Percentiles rank a stretch among this genome's conserved stretches.
Conservation (phyloP, 2,113 vertebrate genomes). For the Istiophorus platypterus region DNA sequence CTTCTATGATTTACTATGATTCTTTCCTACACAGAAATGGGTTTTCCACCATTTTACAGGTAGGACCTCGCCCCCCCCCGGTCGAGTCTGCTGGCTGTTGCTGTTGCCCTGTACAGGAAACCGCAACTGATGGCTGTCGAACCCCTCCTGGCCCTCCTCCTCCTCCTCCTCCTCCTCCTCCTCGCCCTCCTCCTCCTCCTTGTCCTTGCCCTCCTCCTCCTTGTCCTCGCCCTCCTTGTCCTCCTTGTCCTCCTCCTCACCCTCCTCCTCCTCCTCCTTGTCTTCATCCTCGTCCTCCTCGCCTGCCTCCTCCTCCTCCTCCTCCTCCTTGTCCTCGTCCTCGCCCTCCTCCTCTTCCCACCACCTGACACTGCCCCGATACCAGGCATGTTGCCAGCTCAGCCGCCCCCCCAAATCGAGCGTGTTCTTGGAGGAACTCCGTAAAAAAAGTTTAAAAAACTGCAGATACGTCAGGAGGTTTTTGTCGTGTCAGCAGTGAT, state of each 20-base stretch:
- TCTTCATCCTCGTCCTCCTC: slow-evolving; percentile 13
- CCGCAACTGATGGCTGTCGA: slow-evolving; percentile 61
- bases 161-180: slow-evolving; percentile 14
- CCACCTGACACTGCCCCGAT: slow-evolving; percentile 37
- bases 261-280: slow-evolving; percentile 21
- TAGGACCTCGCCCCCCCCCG: not conserved
- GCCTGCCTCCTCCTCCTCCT: not conserved
- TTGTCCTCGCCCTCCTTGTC: slow-evolving; percentile 28
- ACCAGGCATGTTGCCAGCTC: slow-evolving; percentile 40
- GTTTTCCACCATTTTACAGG: not conserved
- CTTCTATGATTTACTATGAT: no score
- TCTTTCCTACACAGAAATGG: not conserved
- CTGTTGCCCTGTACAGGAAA: slow-evolving; percentile 52
- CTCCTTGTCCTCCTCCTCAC: not conserved
- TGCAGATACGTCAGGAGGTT: slow-evolving; percentile 30
- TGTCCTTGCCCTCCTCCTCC: slow-evolving; percentile 1
- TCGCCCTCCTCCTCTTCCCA: slow-evolving; percentile 21
- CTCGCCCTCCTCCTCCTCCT: slow-evolving; percentile 15
- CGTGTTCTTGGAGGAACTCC: slow-evolving; percentile 23
- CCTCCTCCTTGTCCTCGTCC: slow-evolving; percentile 27
- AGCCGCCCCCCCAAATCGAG: not conserved
- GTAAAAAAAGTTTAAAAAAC: slow-evolving; percentile 15
- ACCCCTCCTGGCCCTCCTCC: slow-evolving; percentile 1
- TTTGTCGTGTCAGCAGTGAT: slow-evolving; percentile 49
- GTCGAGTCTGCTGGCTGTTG: slow-evolving; percentile 61